Conservation (phyloP, 1,140 invertebrate genomes). For the Bicyclus anynana region DNA sequence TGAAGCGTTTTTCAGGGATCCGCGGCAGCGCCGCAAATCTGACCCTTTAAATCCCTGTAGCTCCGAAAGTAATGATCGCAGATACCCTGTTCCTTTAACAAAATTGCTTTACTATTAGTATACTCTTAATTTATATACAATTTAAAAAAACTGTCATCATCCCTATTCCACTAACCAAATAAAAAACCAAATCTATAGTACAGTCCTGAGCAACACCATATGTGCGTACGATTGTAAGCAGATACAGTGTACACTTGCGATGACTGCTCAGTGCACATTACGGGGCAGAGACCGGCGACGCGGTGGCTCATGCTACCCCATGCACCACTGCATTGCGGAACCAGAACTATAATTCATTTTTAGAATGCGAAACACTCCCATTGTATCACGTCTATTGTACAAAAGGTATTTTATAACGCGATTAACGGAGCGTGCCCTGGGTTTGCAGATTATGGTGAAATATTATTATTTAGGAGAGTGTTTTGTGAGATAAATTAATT, state of each 20-base stretch:
- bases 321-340: slow-evolving; percentile 71
- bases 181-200: not conserved
- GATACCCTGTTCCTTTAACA: too few relatives aligned
- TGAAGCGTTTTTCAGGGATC: too few relatives aligned
- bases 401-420: slow-evolving; percentile 53
- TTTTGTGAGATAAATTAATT: slow-evolving; percentile 12
- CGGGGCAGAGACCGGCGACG: slow-evolving; percentile 22
- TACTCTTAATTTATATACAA: too few relatives aligned
- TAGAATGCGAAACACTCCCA: slow-evolving; percentile 58
- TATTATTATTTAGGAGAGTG: slow-evolving; percentile 15
- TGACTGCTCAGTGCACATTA: not conserved
- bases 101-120: too few relatives aligned
- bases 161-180: too few relatives aligned
- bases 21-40: too few relatives aligned
- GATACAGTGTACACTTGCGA: not conserved
- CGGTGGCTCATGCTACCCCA: slow-evolving; percentile 41
- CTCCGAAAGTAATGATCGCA: too few relatives aligned
- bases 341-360: slow-evolving; percentile 66
- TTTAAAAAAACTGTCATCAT: too few relatives aligned
- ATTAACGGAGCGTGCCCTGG: slow-evolving; percentile 44
- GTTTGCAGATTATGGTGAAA: slow-evolving; percentile 20
- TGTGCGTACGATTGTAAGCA: slow-evolving; percentile 4
- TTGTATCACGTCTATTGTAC: slow-evolving; percentile 57
- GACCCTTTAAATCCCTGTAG: too few relatives aligned
- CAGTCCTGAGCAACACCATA: too few relatives aligned